Percentiles rank a stretch among this genome's conserved stretches.
phyloP scores from a whole-genome alignment of 1,140 invertebrate species.

The Nasonia vitripennis region DNA sequence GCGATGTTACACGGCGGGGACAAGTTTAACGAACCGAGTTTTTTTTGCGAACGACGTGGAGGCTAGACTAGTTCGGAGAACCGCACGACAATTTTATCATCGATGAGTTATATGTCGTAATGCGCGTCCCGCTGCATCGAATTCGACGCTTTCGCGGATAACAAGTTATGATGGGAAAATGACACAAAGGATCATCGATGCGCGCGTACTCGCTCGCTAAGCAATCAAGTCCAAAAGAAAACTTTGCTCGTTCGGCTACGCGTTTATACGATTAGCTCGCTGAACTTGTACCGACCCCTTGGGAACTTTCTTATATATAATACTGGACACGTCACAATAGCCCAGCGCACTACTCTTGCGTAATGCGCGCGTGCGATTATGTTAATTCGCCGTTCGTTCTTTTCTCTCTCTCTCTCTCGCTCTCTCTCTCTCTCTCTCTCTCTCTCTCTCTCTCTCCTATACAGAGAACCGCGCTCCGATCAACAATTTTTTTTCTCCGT shows the following conservation, averaged over 20 bases:
- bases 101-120: not conserved
- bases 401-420: slow-evolving; percentile 14
- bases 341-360: not conserved
- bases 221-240: not conserved
- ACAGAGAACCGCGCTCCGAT: not conserved
- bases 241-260: not conserved
- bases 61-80: not conserved
- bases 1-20: no score
- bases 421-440: slow-evolving; percentile 23
- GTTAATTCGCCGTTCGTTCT: not conserved
- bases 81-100: not conserved
- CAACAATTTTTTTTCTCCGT: not conserved
- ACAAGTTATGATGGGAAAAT: not conserved
- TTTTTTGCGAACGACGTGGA: not conserved
- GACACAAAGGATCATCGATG: not conserved
- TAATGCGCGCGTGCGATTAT: slow-evolving; percentile 6
- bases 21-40: not conserved
- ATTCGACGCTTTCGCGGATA: not conserved
- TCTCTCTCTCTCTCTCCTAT: not conserved
- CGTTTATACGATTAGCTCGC: no score
- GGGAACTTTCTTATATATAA: slow-evolving; percentile 29
- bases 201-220: not conserved
- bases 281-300: not conserved
- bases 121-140: not conserved
- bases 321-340: not conserved